Conservation (phyloP, 1,140 invertebrate species). For the Brachionus asplanchnoidis region DNA sequence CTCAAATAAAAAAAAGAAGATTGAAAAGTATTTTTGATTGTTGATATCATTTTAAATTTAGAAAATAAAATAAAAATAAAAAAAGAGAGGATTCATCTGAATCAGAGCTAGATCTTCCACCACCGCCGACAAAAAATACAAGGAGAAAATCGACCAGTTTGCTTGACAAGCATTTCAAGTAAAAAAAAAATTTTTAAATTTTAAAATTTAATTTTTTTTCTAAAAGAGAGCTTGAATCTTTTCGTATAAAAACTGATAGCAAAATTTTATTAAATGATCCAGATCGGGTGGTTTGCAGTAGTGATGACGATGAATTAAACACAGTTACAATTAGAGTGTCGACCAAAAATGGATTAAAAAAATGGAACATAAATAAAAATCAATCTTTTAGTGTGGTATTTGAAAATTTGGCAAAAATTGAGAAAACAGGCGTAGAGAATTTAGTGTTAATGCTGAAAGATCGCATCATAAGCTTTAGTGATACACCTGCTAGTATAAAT, state of each 20-base stretch:
- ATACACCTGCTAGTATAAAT: conserved; percentile 15
- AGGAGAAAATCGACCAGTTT: background rate
- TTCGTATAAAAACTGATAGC: background rate
- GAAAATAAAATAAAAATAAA: background rate
- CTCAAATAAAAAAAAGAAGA: background rate
- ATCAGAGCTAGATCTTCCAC: background rate
- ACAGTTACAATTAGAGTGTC: conserved; percentile 3
- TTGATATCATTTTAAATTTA: background rate
- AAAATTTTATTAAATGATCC: background rate
- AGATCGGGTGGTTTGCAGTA: background rate
- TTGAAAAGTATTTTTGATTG: background rate
- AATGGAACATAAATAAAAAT: conserved; percentile 24
- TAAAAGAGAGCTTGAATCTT: conserved; percentile 6
- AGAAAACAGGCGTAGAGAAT: background rate
- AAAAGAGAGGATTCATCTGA: background rate
- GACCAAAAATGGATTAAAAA: conserved; percentile 13
- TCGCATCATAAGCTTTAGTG: background rate
- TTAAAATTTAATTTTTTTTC: background rate
- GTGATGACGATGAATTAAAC: background rate
- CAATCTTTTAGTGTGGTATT: background rate
- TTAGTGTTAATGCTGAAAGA: conserved; percentile 35
- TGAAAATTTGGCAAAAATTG: conserved; percentile 30
- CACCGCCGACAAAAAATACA: background rate
- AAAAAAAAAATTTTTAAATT: background rate
- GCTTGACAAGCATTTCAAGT: background rate